Percentiles rank a stretch among this genome's conserved stretches.
These are phyloP conservation scores for Eolophus roseicapilla DNA, from an alignment of 2,113 vertebrate genomes.

Conservation along the genomic window DNA sequence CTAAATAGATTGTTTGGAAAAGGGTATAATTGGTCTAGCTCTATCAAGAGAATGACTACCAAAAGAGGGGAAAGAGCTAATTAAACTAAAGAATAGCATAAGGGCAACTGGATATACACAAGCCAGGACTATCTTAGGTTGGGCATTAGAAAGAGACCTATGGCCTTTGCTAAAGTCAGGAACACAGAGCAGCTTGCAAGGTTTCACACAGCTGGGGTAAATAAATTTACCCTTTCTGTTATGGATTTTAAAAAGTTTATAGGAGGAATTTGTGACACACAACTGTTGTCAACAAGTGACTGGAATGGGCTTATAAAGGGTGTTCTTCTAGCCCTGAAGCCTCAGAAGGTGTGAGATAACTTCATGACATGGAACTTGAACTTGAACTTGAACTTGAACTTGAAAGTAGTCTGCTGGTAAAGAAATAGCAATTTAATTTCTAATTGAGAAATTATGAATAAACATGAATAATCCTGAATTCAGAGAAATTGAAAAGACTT, in stretches of 20 bases:
- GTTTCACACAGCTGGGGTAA: not conserved
- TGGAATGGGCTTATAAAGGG: not conserved
- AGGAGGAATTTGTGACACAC: not conserved
- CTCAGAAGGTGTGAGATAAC: not conserved
- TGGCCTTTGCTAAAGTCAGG: not conserved
- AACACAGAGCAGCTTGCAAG: not conserved
- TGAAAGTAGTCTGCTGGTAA: not conserved
- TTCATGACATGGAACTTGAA: not conserved
- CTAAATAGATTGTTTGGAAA: not conserved
- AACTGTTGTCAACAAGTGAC: not conserved
- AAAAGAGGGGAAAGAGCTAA: not conserved
- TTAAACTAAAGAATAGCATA: not conserved
- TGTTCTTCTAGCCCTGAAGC: not conserved
- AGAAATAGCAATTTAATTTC: not conserved
- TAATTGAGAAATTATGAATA: not conserved
- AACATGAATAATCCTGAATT: not conserved
- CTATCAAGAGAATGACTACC: not conserved
- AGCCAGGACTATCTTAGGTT: not conserved
- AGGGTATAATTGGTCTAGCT: not conserved
- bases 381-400: not conserved
- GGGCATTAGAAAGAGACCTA: not conserved
- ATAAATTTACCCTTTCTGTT: not conserved
- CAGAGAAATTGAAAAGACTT: not conserved
- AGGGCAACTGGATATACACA: not conserved
- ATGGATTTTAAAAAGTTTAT: not conserved